Percentiles rank a stretch among this genome's conserved stretches.
Evolutionary conservation across 2,888 invertebrate genomes (phyloP).

Genomic region (Tipula lateralis): DNA sequence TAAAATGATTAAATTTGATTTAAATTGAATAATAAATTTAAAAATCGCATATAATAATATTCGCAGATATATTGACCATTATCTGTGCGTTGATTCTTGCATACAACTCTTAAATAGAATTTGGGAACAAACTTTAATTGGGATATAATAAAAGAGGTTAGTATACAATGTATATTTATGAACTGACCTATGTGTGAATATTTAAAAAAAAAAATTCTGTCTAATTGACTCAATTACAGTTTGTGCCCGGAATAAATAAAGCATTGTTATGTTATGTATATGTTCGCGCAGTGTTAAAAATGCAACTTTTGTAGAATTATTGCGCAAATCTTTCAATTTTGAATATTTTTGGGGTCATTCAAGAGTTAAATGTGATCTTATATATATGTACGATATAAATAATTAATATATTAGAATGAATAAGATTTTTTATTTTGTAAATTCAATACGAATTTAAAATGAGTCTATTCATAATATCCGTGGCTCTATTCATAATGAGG

Average conservation of each 20-base stretch:
- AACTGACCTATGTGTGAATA: not conserved
- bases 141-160: not conserved
- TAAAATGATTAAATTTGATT: conserved; percentile 3
- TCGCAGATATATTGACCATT: not conserved
- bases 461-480: not conserved
- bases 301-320: not conserved
- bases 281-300: not conserved
- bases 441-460: no score
- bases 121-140: not conserved
- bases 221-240: not conserved
- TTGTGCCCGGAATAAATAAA: not conserved
- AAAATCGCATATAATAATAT: not conserved
- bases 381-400: no score
- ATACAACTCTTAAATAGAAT: not conserved
- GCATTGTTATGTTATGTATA: not conserved
- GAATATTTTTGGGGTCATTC: not conserved
- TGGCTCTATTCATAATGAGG: not conserved
- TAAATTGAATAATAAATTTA: not conserved
- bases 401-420: no score
- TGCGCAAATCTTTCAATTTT: not conserved
- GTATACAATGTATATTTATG: not conserved
- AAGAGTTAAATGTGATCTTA: no score
- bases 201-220: not conserved
- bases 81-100: conserved; percentile 4
- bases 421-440: no score